Evolutionary conservation across 1,140 invertebrate genomes (phyloP).

Genomic region (Neotoxoptera formosana): DNA sequence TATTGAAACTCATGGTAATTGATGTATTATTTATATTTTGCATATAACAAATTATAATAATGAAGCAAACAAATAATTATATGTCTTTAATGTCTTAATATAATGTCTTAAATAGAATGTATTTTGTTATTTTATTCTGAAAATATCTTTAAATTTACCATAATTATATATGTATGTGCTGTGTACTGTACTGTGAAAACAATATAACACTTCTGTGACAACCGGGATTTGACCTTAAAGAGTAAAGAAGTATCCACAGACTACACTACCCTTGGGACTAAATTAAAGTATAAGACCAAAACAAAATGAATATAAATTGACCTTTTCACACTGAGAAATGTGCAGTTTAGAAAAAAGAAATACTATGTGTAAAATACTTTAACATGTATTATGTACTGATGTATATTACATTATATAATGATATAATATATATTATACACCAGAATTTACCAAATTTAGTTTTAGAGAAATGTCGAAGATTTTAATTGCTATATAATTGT

Average conservation of each 20-base stretch:
- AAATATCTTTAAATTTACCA: background rate
- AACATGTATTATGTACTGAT: background rate
- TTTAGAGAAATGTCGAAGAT: background rate
- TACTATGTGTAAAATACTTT: background rate
- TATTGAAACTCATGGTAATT: background rate
- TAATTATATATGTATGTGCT: background rate
- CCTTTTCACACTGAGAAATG: background rate
- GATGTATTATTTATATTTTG: background rate
- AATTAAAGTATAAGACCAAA: conserved; percentile 21
- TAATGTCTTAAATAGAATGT: background rate
- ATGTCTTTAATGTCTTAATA: background rate
- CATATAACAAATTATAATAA: background rate
- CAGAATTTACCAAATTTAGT: background rate
- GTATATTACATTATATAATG: background rate
- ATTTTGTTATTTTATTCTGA: background rate
- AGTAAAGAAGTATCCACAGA: background rate
- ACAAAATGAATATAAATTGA: background rate
- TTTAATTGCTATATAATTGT: background rate
- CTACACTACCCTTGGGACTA: background rate
- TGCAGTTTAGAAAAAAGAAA: background rate
- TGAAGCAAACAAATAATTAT: background rate
- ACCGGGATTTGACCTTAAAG: conserved; percentile 10
- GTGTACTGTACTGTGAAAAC: background rate
- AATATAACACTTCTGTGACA: background rate
- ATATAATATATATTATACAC: background rate